phyloP scores from a whole-genome alignment of 92 coral and sea anemone genomes.

The Epizoanthus rinbou region DNA sequence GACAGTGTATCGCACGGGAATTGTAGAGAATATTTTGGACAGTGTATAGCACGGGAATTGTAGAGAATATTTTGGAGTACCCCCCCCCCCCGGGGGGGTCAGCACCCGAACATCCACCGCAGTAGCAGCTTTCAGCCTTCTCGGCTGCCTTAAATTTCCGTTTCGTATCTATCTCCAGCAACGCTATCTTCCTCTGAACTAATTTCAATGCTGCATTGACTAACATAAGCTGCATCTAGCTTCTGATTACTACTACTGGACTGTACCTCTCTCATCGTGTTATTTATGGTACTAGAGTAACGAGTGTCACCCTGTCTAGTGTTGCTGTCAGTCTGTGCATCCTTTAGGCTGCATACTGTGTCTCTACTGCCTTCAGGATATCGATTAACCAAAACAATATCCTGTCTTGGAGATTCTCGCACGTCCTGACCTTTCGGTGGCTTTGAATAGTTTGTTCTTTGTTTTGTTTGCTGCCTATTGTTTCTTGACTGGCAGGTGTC shows the following conservation, averaged over 20 bases:
- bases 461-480: background rate
- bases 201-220: constrained; percentile 16
- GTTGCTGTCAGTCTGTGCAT: background rate
- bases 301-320: background rate
- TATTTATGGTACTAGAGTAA: background rate
- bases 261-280: background rate
- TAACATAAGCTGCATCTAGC: background rate
- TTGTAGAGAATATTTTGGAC: too few species aligned
- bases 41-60: too few species aligned
- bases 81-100: too few species aligned
- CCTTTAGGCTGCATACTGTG: constrained; percentile 4
- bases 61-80: too few species aligned
- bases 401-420: background rate
- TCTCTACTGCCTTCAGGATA: constrained; percentile 3
- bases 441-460: background rate
- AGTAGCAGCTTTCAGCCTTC: too few species aligned
- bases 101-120: too few species aligned
- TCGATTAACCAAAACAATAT: constrained; percentile 31
- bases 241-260: background rate
- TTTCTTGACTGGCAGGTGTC: background rate
- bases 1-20: too few species aligned
- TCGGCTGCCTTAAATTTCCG: constrained; percentile 16
- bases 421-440: background rate
- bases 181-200: constrained; percentile 27
- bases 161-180: constrained; percentile 19